Evolutionary conservation across 1,140 invertebrate genomes (phyloP).

Genomic region (Zaprionus ornatus): DNA sequence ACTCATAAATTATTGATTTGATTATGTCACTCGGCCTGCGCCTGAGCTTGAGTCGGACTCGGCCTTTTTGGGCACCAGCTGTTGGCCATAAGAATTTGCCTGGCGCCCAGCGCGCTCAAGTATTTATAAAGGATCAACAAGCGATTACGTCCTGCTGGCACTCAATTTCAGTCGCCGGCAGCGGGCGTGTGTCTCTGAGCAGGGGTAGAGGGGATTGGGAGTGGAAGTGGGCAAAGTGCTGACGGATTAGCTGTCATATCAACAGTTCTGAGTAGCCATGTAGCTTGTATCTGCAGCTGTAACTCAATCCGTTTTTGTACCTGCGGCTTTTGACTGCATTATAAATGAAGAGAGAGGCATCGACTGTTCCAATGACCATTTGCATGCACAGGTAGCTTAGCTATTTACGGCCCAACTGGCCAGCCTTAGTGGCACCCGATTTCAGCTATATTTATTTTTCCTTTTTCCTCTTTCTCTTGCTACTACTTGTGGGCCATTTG

Average conservation of each 20-base stretch:
- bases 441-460: not conserved
- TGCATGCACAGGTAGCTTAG: slow-evolving; percentile 40
- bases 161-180: slow-evolving; percentile 27
- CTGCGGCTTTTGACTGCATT: slow-evolving; percentile 67
- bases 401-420: slow-evolving; percentile 53
- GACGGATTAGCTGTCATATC: slow-evolving; percentile 68
- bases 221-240: slow-evolving; percentile 47
- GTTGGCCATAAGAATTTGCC: slow-evolving; percentile 44
- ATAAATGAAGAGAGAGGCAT: slow-evolving; percentile 56
- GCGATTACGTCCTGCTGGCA: slow-evolving; percentile 72
- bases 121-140: slow-evolving; percentile 80
- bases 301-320: slow-evolving; percentile 20
- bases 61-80: slow-evolving; percentile 37
- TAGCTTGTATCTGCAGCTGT: slow-evolving; percentile 13
- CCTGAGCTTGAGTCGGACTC: not conserved
- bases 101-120: slow-evolving; percentile 43
- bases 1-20: slow-evolving; percentile 82
- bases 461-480: slow-evolving; percentile 31
- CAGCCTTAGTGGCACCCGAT: not conserved
- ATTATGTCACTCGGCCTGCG: slow-evolving; percentile 69
- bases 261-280: slow-evolving; percentile 24
- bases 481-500: slow-evolving; percentile 57
- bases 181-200: not conserved
- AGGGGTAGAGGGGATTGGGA: not conserved
- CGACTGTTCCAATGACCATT: slow-evolving; percentile 58